These are phyloP conservation scores for Lasius platythorax DNA, from an alignment of 2,888 invertebrate species.

Conservation along the genomic window DNA sequence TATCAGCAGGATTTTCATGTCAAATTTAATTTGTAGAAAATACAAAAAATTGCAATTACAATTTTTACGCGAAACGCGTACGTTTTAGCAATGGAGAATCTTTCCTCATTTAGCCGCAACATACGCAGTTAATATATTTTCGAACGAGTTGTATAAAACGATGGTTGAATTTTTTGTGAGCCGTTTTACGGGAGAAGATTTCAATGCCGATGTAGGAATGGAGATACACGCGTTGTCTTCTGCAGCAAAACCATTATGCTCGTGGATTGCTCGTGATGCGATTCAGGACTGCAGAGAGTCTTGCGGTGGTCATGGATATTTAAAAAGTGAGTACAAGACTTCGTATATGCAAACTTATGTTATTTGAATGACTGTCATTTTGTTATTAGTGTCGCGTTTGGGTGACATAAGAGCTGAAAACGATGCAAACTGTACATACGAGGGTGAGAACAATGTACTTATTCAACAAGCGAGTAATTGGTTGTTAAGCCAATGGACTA, in stretches of 20 bases:
- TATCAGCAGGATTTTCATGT: not conserved
- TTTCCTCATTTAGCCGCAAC: constrained; percentile 91
- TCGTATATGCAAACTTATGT: not conserved
- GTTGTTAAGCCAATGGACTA: constrained; percentile 89
- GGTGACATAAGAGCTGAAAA: constrained; percentile 92
- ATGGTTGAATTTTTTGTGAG: constrained; percentile 87
- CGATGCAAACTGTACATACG: constrained; percentile 96
- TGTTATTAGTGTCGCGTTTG: constrained; percentile 89
- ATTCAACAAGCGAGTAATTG: constrained; percentile 96
- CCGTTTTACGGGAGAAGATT: constrained; percentile 76
- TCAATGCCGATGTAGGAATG: constrained; percentile 86
- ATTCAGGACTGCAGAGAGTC: constrained; percentile 97
- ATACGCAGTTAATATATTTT: constrained; percentile 89
- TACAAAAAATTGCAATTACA: not conserved
- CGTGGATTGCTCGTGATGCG: constrained; percentile 95
- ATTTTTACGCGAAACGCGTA: not conserved
- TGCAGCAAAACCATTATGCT: constrained; percentile 91
- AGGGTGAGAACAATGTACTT: constrained; percentile 96
- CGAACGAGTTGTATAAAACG: constrained; percentile 87
- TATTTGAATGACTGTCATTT: too few relatives aligned
- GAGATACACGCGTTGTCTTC: constrained; percentile 93
- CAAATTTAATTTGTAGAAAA: not conserved
- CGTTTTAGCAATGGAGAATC: constrained; percentile 91
- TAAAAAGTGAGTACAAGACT: constrained; percentile 87
- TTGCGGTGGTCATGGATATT: constrained; percentile 98